These are phyloP conservation scores for Sinella curviseta DNA, from an alignment of 1,140 invertebrate species.

Conservation along the genomic window DNA sequence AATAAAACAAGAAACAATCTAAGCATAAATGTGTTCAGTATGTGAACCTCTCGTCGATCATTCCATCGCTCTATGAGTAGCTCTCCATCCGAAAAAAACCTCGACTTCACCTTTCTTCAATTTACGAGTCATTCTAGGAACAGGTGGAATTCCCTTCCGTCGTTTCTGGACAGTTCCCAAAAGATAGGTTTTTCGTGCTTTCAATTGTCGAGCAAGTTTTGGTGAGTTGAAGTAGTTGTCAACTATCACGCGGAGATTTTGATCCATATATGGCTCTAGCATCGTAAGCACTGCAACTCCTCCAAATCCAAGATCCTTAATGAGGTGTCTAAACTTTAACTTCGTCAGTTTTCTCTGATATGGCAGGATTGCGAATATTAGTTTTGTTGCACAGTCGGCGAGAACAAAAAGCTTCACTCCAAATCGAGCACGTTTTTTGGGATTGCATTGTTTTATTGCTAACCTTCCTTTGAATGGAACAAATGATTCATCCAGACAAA, in stretches of 20 bases:
- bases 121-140: background rate
- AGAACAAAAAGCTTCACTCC: conserved; percentile 55
- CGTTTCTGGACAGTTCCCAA: conserved; percentile 3
- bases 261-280: conserved; percentile 49
- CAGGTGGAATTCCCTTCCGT: background rate
- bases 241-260: conserved; percentile 45
- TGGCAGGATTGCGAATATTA: conserved; percentile 51
- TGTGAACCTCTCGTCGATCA: background rate
- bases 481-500: conserved; percentile 55
- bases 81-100: background rate
- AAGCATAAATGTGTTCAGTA: conserved; percentile 11
- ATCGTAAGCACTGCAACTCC: conserved; percentile 52
- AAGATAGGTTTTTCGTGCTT: background rate
- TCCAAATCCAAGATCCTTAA: conserved; percentile 48
- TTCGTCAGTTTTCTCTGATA: conserved; percentile 47
- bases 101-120: background rate
- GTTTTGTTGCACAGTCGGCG: conserved; percentile 48
- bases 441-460: conserved; percentile 55
- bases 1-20: too few relatives aligned
- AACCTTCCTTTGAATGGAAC: conserved; percentile 54
- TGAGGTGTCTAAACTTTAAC: background rate
- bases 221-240: background rate
- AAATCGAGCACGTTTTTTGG: conserved; percentile 54
- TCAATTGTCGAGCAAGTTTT: background rate
- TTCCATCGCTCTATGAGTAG: background rate